Percentiles rank a stretch among this genome's conserved stretches.
Evolutionary conservation across 2,888 invertebrate genomes (phyloP).

Genomic region (Microctonus hyperodae): DNA sequence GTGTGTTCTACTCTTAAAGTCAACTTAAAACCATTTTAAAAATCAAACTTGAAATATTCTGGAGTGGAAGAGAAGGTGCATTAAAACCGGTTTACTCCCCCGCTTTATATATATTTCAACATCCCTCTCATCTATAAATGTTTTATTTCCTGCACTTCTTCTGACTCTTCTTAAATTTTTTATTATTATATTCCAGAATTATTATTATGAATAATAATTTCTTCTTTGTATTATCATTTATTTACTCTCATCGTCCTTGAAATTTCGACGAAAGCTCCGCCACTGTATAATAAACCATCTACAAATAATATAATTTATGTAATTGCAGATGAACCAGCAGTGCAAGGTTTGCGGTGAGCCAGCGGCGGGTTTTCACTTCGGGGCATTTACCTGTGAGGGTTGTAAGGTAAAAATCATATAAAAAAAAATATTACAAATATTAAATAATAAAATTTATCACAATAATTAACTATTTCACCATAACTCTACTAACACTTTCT

Average conservation of each 20-base stretch:
- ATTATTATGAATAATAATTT: neutral
- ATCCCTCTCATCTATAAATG: constrained; percentile 22
- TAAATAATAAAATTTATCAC: constrained; percentile 12
- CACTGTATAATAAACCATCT: constrained; percentile 32
- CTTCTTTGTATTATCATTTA: constrained; percentile 14
- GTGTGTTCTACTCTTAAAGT: neutral
- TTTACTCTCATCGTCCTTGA: constrained; percentile 13
- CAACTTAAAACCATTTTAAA: too few relatives aligned
- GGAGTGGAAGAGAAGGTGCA: constrained; percentile 13
- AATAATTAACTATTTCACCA: constrained; percentile 16
- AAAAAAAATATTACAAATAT: constrained; percentile 21
- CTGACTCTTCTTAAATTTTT: neutral
- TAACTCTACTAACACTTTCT: too few relatives aligned
- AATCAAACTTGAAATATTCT: constrained; percentile 15
- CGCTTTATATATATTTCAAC: constrained; percentile 4
- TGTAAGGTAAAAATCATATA: constrained; percentile 58
- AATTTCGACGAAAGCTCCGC: constrained; percentile 20
- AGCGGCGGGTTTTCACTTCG: constrained; percentile 61
- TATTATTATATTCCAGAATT: too few relatives aligned
- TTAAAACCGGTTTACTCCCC: constrained; percentile 32
- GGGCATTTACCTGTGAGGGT: constrained; percentile 62
- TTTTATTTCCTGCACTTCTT: constrained; percentile 15
- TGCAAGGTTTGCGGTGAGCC: constrained; percentile 62
- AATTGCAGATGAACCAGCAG: constrained; percentile 62
- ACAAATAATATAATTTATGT: constrained; percentile 40